Conservation (phyloP, 2,888 invertebrate species). For the Leptopilina myrica region DNA sequence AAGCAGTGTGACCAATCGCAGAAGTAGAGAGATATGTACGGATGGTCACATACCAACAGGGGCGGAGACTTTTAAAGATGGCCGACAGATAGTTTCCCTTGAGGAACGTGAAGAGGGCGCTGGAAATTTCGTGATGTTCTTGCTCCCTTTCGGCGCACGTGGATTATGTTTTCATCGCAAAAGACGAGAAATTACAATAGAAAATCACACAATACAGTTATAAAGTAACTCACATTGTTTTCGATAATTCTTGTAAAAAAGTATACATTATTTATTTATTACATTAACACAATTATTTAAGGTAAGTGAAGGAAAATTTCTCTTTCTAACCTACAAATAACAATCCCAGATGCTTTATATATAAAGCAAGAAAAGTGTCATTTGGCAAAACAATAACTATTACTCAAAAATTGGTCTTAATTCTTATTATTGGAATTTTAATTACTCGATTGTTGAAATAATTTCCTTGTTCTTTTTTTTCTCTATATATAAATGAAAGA, state of each 20-base stretch:
- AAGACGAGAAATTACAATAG: not conserved
- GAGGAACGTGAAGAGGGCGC: not conserved
- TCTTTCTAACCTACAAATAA: not conserved
- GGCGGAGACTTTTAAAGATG: too few relatives aligned
- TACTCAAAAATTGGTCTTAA: not conserved
- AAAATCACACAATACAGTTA: not conserved
- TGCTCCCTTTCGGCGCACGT: not conserved
- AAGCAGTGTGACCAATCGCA: too few relatives aligned
- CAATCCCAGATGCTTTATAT: not conserved
- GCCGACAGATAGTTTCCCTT: too few relatives aligned
- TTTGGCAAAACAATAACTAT: not conserved
- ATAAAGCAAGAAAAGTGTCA: too few relatives aligned
- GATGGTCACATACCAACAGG: too few relatives aligned
- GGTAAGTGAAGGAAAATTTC: not conserved
- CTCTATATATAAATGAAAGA: slow-evolving; percentile 58
- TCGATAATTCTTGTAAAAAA: not conserved
- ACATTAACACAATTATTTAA: not conserved
- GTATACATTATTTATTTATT: slow-evolving; percentile 7
- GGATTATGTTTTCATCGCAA: slow-evolving; percentile 3
- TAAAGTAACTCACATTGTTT: not conserved
- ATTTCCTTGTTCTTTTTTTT: slow-evolving; percentile 20
- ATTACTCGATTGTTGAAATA: not conserved
- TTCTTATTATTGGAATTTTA: not conserved
- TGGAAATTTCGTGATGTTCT: not conserved
- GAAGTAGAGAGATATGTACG: too few relatives aligned